Evolutionary conservation across 2,797 vertebrate species (phyloP), one percentile per base, ranked within the genome.

Genomic region (Ibycter americanus): DNA sequence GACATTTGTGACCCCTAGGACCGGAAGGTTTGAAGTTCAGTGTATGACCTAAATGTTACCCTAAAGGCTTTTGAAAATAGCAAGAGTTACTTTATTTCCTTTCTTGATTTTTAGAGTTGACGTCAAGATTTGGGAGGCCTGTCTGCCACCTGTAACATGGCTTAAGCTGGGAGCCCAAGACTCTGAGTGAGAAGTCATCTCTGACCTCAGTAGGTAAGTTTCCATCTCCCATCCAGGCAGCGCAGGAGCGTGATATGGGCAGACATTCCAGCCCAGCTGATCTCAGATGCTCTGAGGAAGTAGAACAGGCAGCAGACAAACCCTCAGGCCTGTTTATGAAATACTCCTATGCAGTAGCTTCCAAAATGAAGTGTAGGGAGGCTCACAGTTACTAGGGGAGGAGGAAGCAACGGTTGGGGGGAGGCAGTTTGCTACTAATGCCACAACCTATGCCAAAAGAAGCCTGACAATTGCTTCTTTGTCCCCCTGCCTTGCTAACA

Each of bases 221-320:
- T 56, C 65, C 46, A 8, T 68, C 32, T 68, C 65, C 20, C 27
- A 36, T 26, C 66, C 70, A 16, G 58, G 46, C 51, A 52, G 85
- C 80, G 56, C 0, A 0, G 71, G 62, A 82, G 80, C 1, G 9
- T 51, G 62, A 58, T 62, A 58, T 1, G 16, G 80, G 36, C 81
- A 71, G 88, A 71, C 51, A 46, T 89, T 87, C 70, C 81, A 84
- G 66, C 40, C 54, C 70, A 67, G 66, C 90, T 73, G 72, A 92
- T 95, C 70, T 63, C 4, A 3, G 74, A 62, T 62, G 77, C 79
- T 85, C 76, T 62, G 74, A 83, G 87, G 94, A 97, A 96, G 68
- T 89, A 96, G 95, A 76, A 51, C 72, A 94, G 58, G 72, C 89
- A 96, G 82, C 94, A 96, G 92, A 93, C 94, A 90, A 93, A 84